Base-by-base conservation (phyloP, 1,140 invertebrate species). In the Oedothorax gibbosus region DNA sequence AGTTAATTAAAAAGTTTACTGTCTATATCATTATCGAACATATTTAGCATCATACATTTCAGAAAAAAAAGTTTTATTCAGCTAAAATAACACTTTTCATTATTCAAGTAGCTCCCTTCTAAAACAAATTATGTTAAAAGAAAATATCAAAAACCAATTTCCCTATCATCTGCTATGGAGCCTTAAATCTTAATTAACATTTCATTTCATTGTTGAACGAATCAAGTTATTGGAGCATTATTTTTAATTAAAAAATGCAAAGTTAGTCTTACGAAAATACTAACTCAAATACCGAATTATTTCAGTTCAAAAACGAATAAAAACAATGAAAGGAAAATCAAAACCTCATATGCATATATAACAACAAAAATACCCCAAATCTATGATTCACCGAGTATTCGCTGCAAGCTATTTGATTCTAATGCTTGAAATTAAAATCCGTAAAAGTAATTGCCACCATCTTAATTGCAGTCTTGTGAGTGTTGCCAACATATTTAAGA, bases 161-260 rank as follows among this genome's bases (percentile, higher is more conserved):
- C 35, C 35, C 35, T 35, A 35, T 35, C 35, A 35, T 62, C 57
- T 3, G 12, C 57, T 35, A 35, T 62, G 18, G 12, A 11, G 72
- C 72, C 72, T 75, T 75, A 75, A 75, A 56, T 50, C 18, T 21
- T 75, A 56, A 75, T 75, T 75, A 75, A 75, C 57, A 75, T 75
- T 75, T 75, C 72, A 75, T 75, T 49, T 75, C 72, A 75, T 75
- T 75, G 72, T 75, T 56, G 72, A 57, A 75, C 35, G 72, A 75
- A 75, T 56, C 35, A 56, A 75, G 57, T 75, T 75, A 75, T 75
- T 75, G 49, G 15, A 50, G 21, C n/a, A 75, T 75, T 57, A 75
- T 75, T 75, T 35, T 56, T 53, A 21, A n/a, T 11, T 75, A 75
- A 75, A 56, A 75, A 75, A 60, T 75, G 72, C 72, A 57, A 75